phyloP scores from a whole-genome alignment of 1,140 invertebrate species.

The Bombus pyrosoma region DNA sequence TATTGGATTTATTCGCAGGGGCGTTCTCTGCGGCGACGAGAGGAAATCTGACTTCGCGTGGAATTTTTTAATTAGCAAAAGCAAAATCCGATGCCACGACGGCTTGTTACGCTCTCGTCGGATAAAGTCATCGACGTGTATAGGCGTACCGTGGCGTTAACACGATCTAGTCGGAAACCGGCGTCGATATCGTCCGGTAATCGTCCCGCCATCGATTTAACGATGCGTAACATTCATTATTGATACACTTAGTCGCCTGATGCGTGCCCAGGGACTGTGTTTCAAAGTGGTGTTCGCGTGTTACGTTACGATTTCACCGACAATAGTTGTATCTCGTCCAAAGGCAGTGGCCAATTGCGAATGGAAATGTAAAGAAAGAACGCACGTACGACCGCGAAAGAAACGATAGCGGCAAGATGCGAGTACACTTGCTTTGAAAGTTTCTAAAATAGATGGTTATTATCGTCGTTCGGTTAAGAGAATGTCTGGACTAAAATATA shows the following conservation, averaged over 20 bases:
- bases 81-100: conserved; percentile 62
- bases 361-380: too few species aligned
- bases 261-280: conserved; percentile 69
- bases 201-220: conserved; percentile 37
- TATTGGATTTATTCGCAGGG: conserved; percentile 71
- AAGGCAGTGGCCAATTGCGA: conserved; percentile 17
- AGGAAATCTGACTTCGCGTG: conserved; percentile 72
- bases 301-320: conserved; percentile 61
- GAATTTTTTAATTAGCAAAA: conserved; percentile 79
- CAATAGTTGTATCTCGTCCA: conserved; percentile 63
- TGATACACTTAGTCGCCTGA: conserved; percentile 43
- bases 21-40: conserved; percentile 46
- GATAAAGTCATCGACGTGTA: conserved; percentile 53
- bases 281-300: conserved; percentile 67
- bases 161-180: not conserved
- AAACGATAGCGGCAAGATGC: not conserved
- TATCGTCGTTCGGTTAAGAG: not conserved
- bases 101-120: conserved; percentile 40
- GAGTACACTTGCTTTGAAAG: not conserved
- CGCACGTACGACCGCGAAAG: conserved; percentile 26
- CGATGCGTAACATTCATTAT: conserved; percentile 57
- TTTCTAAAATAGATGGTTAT: conserved; percentile 4
- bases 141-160: not conserved
- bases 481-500: not conserved
- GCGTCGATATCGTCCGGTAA: conserved; percentile 1